Base-by-base conservation (phyloP, 2,113 vertebrate genomes). In the Spermophilus dauricus region DNA sequence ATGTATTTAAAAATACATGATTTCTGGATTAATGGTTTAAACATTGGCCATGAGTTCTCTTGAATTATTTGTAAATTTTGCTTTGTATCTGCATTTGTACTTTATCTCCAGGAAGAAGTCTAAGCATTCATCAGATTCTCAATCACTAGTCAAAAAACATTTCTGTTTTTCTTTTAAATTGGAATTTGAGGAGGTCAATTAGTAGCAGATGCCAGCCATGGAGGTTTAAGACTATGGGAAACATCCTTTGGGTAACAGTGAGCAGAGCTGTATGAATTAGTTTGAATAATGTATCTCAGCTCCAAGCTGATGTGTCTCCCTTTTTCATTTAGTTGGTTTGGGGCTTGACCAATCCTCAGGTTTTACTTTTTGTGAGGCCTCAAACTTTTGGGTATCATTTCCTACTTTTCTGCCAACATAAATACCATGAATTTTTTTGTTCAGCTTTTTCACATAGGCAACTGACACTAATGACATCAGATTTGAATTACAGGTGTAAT, bases 61-160 rank as follows among this genome's bases (percentile, higher is more conserved):
- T 88, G 69, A 85, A 70, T 28, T 42, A 8, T 97, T 86, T 94
- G 34, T 65, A 67, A 87, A 82, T 61, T 73, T 58, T 78, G 45
- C 70, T 67, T 17, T 89, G 89, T 39, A 22, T 65, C 9, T 61
- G 7, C 4, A 39, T 85, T 90, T 92, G 72, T 61, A 37, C 37
- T 75, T 77, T 61, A 56, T 8, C 28, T 53, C n/a, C 26, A 78
- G 34, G 4, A 67, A 82, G 20, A 86, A 89, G 24, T 63, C 5
- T 5, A 76, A 39, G 30, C 69, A 76, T 78, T 86, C n/a, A 88
- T 94, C 0, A 77, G 67, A 73, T 87, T 94, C 30, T 86, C 45
- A 87, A 72, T 80, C 8, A 45, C 30, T 51, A 11, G 24, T 56
- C 2, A 67, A 67, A 92, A 86, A 92, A 67, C 9, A 45, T 48